phyloP scores from a whole-genome alignment of 1,140 invertebrate species.

The Lordiphosa clarofinis region DNA sequence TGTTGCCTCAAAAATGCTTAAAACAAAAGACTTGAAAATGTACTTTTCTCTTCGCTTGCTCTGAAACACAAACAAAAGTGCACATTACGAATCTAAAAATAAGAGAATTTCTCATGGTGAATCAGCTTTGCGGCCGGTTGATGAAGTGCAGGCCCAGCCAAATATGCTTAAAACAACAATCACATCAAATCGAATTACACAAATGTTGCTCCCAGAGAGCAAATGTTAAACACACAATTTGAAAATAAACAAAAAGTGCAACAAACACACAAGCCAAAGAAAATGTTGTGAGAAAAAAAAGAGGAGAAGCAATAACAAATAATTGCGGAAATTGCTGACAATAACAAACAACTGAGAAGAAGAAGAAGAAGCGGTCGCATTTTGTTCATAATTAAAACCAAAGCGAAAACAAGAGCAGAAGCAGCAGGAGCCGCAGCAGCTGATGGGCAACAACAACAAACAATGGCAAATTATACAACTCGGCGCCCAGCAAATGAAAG shows the following conservation, averaged over 20 bases:
- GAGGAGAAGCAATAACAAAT: constrained; percentile 50
- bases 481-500: constrained; percentile 55
- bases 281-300: constrained; percentile 24
- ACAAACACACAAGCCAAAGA: neutral
- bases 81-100: constrained; percentile 55
- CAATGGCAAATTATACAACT: constrained; percentile 73
- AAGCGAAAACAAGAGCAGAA: constrained; percentile 16
- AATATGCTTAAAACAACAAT: constrained; percentile 50
- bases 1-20: constrained; percentile 12
- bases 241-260: constrained; percentile 57
- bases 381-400: constrained; percentile 21
- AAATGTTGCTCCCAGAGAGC: constrained; percentile 29
- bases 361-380: constrained; percentile 49
- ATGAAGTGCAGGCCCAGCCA: constrained; percentile 17
- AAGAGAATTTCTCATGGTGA: constrained; percentile 26
- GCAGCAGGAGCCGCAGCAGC: constrained; percentile 6
- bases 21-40: constrained; percentile 21
- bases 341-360: constrained; percentile 25
- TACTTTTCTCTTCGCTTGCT: neutral
- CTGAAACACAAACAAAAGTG: constrained; percentile 41
- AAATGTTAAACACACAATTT: constrained; percentile 69
- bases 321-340: constrained; percentile 63
- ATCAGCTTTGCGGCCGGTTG: constrained; percentile 19
- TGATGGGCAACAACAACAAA: constrained; percentile 58
- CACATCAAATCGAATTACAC: constrained; percentile 36